phyloP scores from a whole-genome alignment of 2,113 vertebrate species.

The Passerina amoena region DNA sequence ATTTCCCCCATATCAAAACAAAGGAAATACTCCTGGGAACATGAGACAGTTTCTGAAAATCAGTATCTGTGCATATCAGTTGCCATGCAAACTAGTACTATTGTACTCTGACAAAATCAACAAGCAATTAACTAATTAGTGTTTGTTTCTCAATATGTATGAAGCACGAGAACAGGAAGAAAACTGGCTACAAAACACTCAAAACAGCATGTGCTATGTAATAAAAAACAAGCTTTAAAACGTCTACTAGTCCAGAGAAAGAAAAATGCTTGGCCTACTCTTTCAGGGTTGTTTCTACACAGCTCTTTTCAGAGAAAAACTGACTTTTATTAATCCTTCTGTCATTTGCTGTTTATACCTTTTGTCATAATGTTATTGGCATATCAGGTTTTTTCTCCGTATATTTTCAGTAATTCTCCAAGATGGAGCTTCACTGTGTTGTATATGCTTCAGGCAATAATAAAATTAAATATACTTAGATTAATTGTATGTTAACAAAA shows the following conservation, averaged over 20 bases:
- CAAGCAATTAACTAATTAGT: neutral
- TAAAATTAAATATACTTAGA: neutral
- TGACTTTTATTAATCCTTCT: neutral
- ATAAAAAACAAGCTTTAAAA: neutral
- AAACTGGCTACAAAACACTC: neutral
- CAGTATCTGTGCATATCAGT: neutral
- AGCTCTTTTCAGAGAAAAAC: neutral
- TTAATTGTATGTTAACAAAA: neutral
- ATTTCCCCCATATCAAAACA: neutral
- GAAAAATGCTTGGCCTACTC: neutral
- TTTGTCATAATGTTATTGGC: neutral
- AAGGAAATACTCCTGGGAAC: neutral
- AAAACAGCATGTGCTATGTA: neutral
- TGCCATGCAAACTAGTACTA: neutral
- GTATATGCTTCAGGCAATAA: neutral
- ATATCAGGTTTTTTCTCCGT: neutral
- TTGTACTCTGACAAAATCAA: neutral
- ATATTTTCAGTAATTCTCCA: neutral
- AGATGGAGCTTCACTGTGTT: neutral
- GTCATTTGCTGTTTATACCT: neutral
- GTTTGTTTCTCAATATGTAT: neutral
- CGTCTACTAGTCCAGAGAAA: neutral
- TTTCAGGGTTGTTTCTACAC: neutral
- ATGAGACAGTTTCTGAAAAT: neutral
- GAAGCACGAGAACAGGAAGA: neutral